Percentiles rank a stretch among this genome's conserved stretches.
phyloP scores from a whole-genome alignment of 2,888 invertebrate genomes.

The Chrysomela aeneicollis region DNA sequence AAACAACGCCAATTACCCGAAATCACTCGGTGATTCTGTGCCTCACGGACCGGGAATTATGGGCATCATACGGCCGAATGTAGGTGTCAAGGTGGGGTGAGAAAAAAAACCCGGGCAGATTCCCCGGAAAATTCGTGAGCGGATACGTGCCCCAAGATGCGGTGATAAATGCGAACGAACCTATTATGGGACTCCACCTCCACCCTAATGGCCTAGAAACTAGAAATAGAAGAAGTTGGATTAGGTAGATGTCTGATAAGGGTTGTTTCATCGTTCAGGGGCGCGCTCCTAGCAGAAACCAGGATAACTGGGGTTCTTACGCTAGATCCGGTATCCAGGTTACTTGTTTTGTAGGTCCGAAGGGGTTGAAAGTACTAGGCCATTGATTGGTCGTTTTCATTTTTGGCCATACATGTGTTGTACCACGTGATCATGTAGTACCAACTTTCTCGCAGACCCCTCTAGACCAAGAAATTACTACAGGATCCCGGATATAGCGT shows the following conservation, averaged over 20 bases:
- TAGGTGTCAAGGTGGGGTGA: conserved; percentile 8
- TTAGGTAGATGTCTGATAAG: conserved; percentile 58
- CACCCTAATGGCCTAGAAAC: conserved; percentile 55
- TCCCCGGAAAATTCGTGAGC: conserved; percentile 27
- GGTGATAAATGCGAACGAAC: conserved; percentile 56
- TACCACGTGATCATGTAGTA: too few relatives aligned
- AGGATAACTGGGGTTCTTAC: too few relatives aligned
- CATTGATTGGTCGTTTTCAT: too few relatives aligned
- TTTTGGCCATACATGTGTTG: too few relatives aligned
- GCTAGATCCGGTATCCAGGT: too few relatives aligned
- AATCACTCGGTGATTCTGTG: conserved; percentile 9
- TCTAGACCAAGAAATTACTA: too few relatives aligned
- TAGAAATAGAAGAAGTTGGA: conserved; percentile 58
- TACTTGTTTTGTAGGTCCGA: too few relatives aligned
- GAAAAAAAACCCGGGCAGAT: background rate
- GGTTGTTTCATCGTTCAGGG: conserved; percentile 30
- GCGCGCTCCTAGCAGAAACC: background rate
- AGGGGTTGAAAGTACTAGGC: too few relatives aligned
- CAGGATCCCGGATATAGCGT: too few relatives aligned
- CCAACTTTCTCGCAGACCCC: too few relatives aligned
- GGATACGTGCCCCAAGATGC: conserved; percentile 56
- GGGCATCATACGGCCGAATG: conserved; percentile 8
- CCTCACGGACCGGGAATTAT: background rate
- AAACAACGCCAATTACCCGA: conserved; percentile 1
- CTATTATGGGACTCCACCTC: conserved; percentile 57